Evolutionary conservation across 2,797 vertebrate species (phyloP).

Genomic region (Garrulus glandarius): DNA sequence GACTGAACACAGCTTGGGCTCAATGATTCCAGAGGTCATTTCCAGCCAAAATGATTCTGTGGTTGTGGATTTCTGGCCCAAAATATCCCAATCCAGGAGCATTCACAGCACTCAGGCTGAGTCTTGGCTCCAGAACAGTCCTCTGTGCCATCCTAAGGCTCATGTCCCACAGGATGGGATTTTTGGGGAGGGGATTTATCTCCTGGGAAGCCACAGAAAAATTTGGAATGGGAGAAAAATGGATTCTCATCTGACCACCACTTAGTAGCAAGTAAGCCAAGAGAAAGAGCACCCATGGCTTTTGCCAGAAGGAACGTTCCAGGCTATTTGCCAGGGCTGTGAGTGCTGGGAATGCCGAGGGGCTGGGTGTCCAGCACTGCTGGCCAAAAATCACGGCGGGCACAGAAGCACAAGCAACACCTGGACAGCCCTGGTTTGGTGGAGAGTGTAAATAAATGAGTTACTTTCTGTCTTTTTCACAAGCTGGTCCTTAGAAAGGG

Average conservation of each 20-base stretch:
- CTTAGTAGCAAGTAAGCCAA: neutral
- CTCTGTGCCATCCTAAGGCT: neutral
- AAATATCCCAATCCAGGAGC: neutral
- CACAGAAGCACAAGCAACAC: neutral
- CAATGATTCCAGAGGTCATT: fast-evolving
- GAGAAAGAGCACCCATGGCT: fast-evolving
- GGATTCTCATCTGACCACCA: too few species aligned
- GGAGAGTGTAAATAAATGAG: too few species aligned
- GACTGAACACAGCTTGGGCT: neutral
- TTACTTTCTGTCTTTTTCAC: neutral
- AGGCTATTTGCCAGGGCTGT: neutral
- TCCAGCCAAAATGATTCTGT: neutral
- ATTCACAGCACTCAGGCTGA: neutral
- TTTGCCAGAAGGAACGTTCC: neutral
- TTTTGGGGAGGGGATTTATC: neutral
- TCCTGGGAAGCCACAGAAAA: neutral
- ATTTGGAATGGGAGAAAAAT: neutral
- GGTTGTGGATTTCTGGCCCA: neutral
- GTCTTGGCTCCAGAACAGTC: too few species aligned
- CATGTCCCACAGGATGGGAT: fast-evolving
- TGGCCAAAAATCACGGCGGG: neutral
- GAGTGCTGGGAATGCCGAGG: fast-evolving
- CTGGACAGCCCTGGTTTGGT: neutral
- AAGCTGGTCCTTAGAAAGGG: neutral
- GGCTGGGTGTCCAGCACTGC: neutral